phyloP scores from a whole-genome alignment of 1,140 invertebrate genomes.

The Tachypleus tridentatus region DNA sequence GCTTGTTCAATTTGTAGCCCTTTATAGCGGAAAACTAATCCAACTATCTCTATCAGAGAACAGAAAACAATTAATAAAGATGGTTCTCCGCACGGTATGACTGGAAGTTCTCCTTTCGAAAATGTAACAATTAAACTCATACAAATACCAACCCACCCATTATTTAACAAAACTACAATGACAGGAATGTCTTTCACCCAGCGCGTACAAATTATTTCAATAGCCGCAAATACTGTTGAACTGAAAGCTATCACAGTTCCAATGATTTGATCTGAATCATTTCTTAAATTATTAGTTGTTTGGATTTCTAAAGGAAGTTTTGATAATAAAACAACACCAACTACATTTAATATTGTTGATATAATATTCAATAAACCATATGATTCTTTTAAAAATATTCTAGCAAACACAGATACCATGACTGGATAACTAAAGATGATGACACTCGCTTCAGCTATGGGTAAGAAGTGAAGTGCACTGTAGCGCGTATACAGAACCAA shows the following conservation, averaged over 20 bases:
- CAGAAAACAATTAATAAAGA: slow-evolving; percentile 62
- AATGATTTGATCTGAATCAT: slow-evolving; percentile 4
- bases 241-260: slow-evolving; percentile 67
- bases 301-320: slow-evolving; percentile 40
- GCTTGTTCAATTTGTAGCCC: slow-evolving; percentile 77
- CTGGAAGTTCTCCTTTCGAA: slow-evolving; percentile 59
- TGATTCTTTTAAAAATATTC: slow-evolving; percentile 42
- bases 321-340: slow-evolving; percentile 41
- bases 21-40: slow-evolving; percentile 70
- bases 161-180: slow-evolving; percentile 77
- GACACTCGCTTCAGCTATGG: slow-evolving; percentile 44
- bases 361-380: slow-evolving; percentile 42
- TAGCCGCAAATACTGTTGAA: slow-evolving; percentile 74
- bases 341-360: slow-evolving; percentile 38
- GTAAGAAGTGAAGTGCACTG: slow-evolving; percentile 46
- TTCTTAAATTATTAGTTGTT: background rate
- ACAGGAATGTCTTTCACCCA: slow-evolving; percentile 75
- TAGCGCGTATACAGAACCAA: slow-evolving; percentile 38
- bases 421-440: slow-evolving; percentile 47
- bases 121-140: slow-evolving; percentile 63
- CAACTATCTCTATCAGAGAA: slow-evolving; percentile 71
- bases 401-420: slow-evolving; percentile 42
- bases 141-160: slow-evolving; percentile 52
- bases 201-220: slow-evolving; percentile 70
- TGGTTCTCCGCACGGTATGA: slow-evolving; percentile 64